Conservation (phyloP, 92 coral and sea anemone species). For the Parazoanthus darwini region DNA sequence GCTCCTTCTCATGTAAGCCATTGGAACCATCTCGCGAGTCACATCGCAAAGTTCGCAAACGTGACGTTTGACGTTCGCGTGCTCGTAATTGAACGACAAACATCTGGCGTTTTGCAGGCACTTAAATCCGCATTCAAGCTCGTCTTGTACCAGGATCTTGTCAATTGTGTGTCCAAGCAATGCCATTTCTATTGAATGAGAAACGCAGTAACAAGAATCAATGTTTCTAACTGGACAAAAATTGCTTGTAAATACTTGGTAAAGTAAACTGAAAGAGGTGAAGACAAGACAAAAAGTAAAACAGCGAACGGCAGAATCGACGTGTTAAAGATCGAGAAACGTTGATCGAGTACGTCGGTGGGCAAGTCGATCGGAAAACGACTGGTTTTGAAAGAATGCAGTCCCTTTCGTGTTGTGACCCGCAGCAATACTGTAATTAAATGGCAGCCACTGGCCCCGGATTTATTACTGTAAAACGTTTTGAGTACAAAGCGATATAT, state of each 20-base stretch:
- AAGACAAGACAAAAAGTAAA: too few species aligned
- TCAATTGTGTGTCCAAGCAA: conserved; percentile 1
- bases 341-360: too few species aligned
- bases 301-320: too few species aligned
- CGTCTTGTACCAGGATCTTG: not conserved
- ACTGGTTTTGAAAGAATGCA: too few species aligned
- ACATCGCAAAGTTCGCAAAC: not conserved
- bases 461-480: too few species aligned
- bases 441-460: too few species aligned
- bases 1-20: not conserved
- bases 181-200: conserved; percentile 1
- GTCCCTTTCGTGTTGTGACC: too few species aligned
- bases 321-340: too few species aligned
- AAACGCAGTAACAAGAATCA: not conserved
- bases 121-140: not conserved
- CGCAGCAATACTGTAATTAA: too few species aligned
- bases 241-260: not conserved
- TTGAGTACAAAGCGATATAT: too few species aligned
- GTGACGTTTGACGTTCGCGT: not conserved
- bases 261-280: too few species aligned
- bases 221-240: not conserved
- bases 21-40: conserved; percentile 5
- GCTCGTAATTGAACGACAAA: conserved; percentile 1
- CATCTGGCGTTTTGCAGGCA: conserved; percentile 7
- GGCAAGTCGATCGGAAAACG: too few species aligned